Evolutionary conservation across 2,113 vertebrate genomes (phyloP), one percentile per base, ranked within the genome.

Genomic region (Micronycteris hirsuta): DNA sequence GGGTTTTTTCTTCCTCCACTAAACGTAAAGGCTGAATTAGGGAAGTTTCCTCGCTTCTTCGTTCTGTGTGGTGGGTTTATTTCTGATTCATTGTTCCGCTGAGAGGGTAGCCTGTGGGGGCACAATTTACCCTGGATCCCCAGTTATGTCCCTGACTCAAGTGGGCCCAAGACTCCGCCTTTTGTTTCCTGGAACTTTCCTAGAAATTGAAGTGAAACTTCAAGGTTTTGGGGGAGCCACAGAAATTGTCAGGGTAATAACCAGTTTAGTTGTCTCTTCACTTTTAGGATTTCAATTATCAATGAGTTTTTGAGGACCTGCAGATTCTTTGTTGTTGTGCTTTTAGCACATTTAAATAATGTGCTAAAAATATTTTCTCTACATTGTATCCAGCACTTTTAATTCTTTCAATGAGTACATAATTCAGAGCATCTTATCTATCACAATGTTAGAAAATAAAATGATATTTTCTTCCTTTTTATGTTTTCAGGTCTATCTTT

Each of bases 361-460:
- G 15, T 86, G 61, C 49, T 78, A 85, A 93, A 95, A 97, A 63
- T 95, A 82, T 86, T 67, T 89, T 65, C 71, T 63, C 92, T 77
- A 22, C 71, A 52, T 68, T 43, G 33, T 68, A n/a, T 76, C 9
- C 1, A 36, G 45, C 10, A 76, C 73, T 73, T 91, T 94, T 56
- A 41, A 10, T 68, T 87, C 45, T 84, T 96, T 94, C 36, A 73
- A 47, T 68, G 87, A 92, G 36, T 43, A 31, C 13, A 45, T 67
- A 11, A 41, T 76, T 91, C 41, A 63, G 7, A n/a, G 36, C 84
- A 17, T 70, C 9, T 77, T 73, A 24, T 73, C 24, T 77, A 10
- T 47, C 36, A 24, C 17, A 31, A 31, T 76, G 7, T 94, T 85
- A 95, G 74, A 70, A 95, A 95, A 83, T 63, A 36, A 68, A 84